Conservation (phyloP, 2,888 invertebrate genomes). For the Drosophila hamatofila region DNA sequence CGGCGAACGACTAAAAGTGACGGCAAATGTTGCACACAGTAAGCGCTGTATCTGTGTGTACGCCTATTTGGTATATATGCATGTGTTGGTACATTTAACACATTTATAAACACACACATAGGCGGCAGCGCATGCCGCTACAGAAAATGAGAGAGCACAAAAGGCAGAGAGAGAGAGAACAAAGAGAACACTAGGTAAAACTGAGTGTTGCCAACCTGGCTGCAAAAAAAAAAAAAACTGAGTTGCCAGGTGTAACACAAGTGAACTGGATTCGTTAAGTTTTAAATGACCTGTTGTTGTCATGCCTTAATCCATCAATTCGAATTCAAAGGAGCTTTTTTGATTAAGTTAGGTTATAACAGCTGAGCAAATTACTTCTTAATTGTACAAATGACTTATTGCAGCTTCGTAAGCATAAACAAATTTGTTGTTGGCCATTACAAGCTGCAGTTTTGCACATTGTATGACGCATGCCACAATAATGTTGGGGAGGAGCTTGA, state of each 20-base stretch:
- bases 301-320: slow-evolving; percentile 19
- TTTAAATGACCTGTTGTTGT: slow-evolving; percentile 55
- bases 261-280: slow-evolving; percentile 55
- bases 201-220: slow-evolving; percentile 68
- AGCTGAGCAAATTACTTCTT: slow-evolving; percentile 9
- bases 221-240: slow-evolving; percentile 19
- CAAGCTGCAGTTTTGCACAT: slow-evolving; percentile 34
- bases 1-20: slow-evolving; percentile 82
- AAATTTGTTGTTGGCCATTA: slow-evolving; percentile 24
- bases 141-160: slow-evolving; percentile 40
- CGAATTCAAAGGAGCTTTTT: slow-evolving; percentile 2
- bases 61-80: slow-evolving; percentile 39
- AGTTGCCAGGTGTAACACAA: slow-evolving; percentile 71
- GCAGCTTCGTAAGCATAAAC: slow-evolving; percentile 22
- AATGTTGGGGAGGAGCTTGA: slow-evolving; percentile 55
- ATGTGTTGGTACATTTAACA: slow-evolving; percentile 30
- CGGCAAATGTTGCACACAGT: slow-evolving; percentile 69
- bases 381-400: slow-evolving; percentile 21
- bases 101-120: slow-evolving; percentile 15
- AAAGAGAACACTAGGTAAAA: slow-evolving; percentile 32
- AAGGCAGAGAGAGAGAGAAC: slow-evolving; percentile 20
- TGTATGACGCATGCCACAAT: slow-evolving; percentile 56
- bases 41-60: slow-evolving; percentile 66
- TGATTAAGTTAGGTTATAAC: slow-evolving; percentile 34
- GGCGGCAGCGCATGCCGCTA: slow-evolving; percentile 65